Conservation (phyloP, 2,113 vertebrate species). For the Sebastes schlegelii region DNA sequence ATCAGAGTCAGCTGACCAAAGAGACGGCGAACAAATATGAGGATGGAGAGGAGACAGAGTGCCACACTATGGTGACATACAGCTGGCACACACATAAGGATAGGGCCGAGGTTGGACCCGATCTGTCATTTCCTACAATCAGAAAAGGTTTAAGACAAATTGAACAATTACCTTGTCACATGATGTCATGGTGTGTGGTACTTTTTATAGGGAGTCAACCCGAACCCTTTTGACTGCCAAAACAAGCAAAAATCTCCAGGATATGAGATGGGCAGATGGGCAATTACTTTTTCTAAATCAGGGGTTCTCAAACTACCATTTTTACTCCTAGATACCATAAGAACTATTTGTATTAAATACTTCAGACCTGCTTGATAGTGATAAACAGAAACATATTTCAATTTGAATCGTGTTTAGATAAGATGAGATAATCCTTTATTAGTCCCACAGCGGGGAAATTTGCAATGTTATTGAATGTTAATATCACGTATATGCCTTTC, state of each 20-base stretch:
- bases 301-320: too few relatives aligned
- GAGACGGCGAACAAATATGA: slow-evolving; percentile 64
- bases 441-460: too few relatives aligned
- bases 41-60: slow-evolving; percentile 15
- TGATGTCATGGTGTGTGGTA: neutral
- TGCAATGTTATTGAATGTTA: too few relatives aligned
- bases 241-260: neutral
- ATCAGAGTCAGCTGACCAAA: slow-evolving; percentile 82
- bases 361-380: too few relatives aligned
- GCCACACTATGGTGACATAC: slow-evolving; percentile 12
- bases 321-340: too few relatives aligned
- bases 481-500: too few relatives aligned
- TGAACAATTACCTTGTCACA: neutral
- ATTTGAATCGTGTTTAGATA: too few relatives aligned
- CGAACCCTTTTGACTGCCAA: neutral
- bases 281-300: too few relatives aligned
- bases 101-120: neutral
- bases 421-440: too few relatives aligned
- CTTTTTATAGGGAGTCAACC: neutral
- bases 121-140: slow-evolving; percentile 3
- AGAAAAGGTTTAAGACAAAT: slow-evolving; percentile 4
- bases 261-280: neutral
- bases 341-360: too few relatives aligned
- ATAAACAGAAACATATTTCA: too few relatives aligned
- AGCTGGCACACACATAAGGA: neutral